Conservation (phyloP, 2,797 vertebrate species). For the Bucorvus abyssinicus region DNA sequence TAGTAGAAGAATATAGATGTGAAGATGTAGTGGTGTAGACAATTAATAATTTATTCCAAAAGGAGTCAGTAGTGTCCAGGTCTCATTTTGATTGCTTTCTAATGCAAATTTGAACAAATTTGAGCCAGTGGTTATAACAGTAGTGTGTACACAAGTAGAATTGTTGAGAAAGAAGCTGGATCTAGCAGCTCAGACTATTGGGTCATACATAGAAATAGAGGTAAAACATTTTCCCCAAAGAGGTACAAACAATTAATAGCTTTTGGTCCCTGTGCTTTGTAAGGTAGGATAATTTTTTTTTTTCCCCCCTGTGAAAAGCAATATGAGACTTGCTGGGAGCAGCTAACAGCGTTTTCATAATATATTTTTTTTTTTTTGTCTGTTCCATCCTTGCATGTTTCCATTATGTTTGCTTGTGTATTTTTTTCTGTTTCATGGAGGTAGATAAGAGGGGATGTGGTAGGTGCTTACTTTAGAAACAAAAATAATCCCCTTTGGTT, state of each 20-base stretch:
- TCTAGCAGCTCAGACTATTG: not conserved
- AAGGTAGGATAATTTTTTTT: not conserved
- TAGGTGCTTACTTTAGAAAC: not conserved
- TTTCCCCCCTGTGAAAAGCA: not conserved
- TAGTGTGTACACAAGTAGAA: not conserved
- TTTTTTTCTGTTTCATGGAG: not conserved
- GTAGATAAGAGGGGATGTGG: not conserved
- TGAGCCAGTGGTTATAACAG: not conserved
- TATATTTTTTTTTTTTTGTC: not conserved
- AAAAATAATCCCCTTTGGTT: not conserved
- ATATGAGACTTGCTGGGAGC: not conserved
- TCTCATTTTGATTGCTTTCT: not conserved
- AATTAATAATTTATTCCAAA: not conserved
- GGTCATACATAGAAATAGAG: not conserved
- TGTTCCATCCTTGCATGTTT: not conserved
- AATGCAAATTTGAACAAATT: not conserved
- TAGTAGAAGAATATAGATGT: not conserved
- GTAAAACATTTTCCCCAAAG: not conserved
- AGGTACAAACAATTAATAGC: not conserved
- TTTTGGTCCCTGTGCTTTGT: not conserved
- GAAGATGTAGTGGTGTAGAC: not conserved
- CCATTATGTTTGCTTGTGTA: not conserved
- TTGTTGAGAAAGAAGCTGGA: not conserved
- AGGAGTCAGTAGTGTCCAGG: not conserved
- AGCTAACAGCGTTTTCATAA: not conserved